Base-by-base conservation (phyloP, 2,797 vertebrate genomes). In the Esox lucius region DNA sequence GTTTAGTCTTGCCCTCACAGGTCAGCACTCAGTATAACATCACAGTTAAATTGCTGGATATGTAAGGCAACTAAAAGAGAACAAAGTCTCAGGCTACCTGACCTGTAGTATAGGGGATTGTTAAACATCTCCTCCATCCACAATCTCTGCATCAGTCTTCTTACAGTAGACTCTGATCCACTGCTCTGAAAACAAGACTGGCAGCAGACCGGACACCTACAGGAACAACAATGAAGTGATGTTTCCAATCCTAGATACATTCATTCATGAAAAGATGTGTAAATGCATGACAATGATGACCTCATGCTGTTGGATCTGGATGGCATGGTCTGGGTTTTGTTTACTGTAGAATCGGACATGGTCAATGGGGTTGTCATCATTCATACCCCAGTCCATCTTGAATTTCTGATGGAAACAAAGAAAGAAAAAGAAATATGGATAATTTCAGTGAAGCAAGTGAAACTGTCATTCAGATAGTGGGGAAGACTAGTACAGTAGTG, bases 321-420 rank as follows among this genome's bases (percentile, higher is more conserved):
- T 78, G 46, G 96, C 90, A 81, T 90, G 91, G 61, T 64, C 92
- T 26, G 79, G 83, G 78, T 98, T 89, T 2, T 91, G 84, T 81
- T 99, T 99, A 88, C 94, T 96, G 79, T 98, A 99, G 88, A 99
- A 99, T 46, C 85, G 87, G 76, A 98, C 94, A 0, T 89, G 94
- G 87, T 98, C 95, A 67, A 99, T 91, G 48, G 98, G 98, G 79
- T 99, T 95, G 84, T 97, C 91, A 5, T 95, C 92, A 81, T 97
- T 94, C 97, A 98, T 98, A n/a, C 97, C 97, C 76, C 99, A 99
- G 90, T 98, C 95, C 92, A 99, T 92, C 42, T 77, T 69, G 85
- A 98, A 91, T 51, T 98, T 88, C 98, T 99, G 76, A 49, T 74
- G 31, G 19, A 56, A n/a, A 22, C 48, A 75, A 11, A 71, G 35